phyloP scores from a whole-genome alignment of 2,113 vertebrate species.

The Camelus dromedarius region DNA sequence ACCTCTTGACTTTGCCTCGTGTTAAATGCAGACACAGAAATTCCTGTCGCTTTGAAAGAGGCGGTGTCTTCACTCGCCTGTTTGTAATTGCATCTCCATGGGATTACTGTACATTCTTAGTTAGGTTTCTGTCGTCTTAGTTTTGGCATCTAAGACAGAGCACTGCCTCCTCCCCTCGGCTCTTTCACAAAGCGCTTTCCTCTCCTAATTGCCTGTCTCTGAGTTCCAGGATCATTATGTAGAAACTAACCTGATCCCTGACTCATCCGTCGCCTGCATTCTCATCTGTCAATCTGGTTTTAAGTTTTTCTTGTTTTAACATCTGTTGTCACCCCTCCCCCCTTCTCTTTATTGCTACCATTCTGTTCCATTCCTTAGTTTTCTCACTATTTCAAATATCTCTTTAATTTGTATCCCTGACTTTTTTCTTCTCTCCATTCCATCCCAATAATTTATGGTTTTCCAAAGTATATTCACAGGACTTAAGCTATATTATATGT shows the following conservation, averaged over 20 bases:
- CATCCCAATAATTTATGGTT: conserved; percentile 15
- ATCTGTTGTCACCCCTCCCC: background rate
- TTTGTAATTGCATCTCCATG: background rate
- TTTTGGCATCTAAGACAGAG: background rate
- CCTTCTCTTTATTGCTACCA: background rate
- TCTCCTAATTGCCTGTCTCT: background rate
- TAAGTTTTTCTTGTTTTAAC: background rate
- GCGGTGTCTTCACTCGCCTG: background rate
- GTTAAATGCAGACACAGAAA: background rate
- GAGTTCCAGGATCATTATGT: background rate
- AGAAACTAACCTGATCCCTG: background rate
- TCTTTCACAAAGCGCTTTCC: background rate
- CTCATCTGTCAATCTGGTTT: background rate
- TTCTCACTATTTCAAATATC: background rate
- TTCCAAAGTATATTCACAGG: background rate
- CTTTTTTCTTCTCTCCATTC: background rate
- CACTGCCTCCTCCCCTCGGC: background rate
- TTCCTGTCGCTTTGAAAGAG: background rate
- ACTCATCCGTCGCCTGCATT: background rate
- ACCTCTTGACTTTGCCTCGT: background rate
- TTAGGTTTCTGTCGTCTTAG: conserved; percentile 16
- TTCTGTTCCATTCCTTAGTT: background rate
- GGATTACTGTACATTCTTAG: background rate
- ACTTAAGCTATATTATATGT: background rate
- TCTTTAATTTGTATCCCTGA: background rate